phyloP scores from a whole-genome alignment of 2,888 invertebrate genomes.

The Linyphia triangularis region DNA sequence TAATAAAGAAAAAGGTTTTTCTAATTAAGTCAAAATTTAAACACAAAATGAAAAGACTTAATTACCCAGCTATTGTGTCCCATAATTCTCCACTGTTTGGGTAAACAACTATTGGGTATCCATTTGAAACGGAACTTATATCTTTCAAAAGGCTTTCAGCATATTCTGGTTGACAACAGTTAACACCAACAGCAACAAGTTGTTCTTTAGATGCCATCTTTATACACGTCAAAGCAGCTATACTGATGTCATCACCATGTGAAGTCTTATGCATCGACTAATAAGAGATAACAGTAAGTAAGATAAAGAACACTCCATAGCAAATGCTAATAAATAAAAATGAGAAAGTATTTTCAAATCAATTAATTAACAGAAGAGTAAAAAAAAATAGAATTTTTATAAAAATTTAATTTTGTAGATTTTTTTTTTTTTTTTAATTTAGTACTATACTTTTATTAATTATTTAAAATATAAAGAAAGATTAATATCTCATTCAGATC shows the following conservation, averaged over 20 bases:
- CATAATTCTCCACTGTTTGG: constrained; percentile 95
- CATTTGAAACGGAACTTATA: constrained; percentile 78
- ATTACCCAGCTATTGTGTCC: constrained; percentile 81
- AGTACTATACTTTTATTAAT: too few species aligned
- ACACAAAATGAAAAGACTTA: constrained; percentile 82
- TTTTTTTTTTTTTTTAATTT: too few species aligned
- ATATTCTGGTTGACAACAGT: constrained; percentile 88
- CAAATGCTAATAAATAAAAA: too few species aligned
- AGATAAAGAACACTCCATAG: too few species aligned
- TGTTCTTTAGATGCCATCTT: constrained; percentile 82
- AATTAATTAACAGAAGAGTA: too few species aligned
- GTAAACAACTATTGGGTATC: constrained; percentile 90
- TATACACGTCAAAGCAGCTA: constrained; percentile 83
- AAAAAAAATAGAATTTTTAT: too few species aligned
- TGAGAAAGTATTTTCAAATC: too few species aligned
- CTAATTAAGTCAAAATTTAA: neutral
- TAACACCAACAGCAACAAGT: constrained; percentile 92
- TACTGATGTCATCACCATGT: constrained; percentile 89
- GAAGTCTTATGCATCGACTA: constrained; percentile 85
- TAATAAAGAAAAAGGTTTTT: neutral
- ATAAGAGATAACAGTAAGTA: too few species aligned
- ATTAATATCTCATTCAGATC: too few species aligned
- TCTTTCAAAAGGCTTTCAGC: constrained; percentile 84
- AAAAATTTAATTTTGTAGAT: too few species aligned
- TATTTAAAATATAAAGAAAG: too few species aligned